Evolutionary conservation across 2,888 invertebrate species (phyloP).

Genomic region (Monoplex corrugatus): DNA sequence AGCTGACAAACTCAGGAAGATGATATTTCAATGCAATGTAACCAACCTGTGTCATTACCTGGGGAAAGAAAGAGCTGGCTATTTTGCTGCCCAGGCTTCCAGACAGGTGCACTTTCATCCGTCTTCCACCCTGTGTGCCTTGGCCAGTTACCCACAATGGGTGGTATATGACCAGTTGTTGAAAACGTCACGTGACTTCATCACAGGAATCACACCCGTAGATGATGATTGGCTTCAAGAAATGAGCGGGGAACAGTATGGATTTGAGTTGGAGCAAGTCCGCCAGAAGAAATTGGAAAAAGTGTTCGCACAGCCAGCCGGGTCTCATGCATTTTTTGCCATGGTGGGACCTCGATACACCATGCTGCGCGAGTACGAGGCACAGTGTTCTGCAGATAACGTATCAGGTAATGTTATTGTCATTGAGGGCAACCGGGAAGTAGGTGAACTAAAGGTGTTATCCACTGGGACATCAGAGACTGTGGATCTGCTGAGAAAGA

Average conservation of each 20-base stretch:
- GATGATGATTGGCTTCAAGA: slow-evolving; percentile 64
- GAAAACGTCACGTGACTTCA: slow-evolving; percentile 70
- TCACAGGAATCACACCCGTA: slow-evolving; percentile 71
- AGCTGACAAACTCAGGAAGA: slow-evolving; percentile 59
- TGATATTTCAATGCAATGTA: slow-evolving; percentile 68
- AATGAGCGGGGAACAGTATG: slow-evolving; percentile 51
- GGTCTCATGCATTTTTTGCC: slow-evolving; percentile 60
- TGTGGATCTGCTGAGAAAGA: slow-evolving; percentile 23
- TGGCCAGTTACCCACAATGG: slow-evolving; percentile 70
- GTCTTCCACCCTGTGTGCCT: slow-evolving; percentile 67
- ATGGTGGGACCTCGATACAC: slow-evolving; percentile 68
- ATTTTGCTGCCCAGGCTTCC: slow-evolving; percentile 61
- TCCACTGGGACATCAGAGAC: slow-evolving; percentile 46
- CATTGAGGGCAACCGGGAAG: slow-evolving; percentile 65
- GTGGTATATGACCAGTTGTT: slow-evolving; percentile 71
- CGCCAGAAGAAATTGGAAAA: slow-evolving; percentile 58
- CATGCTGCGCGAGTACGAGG: slow-evolving; percentile 63
- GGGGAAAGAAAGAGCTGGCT: slow-evolving; percentile 74
- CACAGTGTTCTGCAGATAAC: slow-evolving; percentile 46
- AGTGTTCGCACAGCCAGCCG: slow-evolving; percentile 62
- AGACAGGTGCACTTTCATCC: slow-evolving; percentile 73
- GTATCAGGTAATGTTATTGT: slow-evolving; percentile 58
- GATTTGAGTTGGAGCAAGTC: slow-evolving; percentile 59
- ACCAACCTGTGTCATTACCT: slow-evolving; percentile 70
- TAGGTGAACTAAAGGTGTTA: slow-evolving; percentile 64